Percentiles rank a stretch among this genome's conserved stretches.
These are phyloP conservation scores for Terebella lapidaria DNA, from an alignment of 2,888 invertebrate species.

Conservation along the genomic window DNA sequence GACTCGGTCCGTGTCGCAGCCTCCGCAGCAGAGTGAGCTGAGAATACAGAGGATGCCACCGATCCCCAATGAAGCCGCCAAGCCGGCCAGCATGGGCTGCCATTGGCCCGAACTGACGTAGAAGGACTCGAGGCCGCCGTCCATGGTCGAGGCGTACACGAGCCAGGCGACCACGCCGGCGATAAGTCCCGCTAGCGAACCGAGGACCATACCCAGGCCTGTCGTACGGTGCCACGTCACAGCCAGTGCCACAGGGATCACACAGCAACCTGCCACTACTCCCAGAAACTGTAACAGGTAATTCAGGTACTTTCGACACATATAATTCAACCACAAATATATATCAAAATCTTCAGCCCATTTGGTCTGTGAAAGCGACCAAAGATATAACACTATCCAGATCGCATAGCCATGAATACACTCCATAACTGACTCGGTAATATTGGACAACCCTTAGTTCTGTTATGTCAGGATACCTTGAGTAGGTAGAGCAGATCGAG, in stretches of 20 bases:
- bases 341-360: too few relatives aligned
- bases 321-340: too few relatives aligned
- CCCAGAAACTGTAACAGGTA: conserved; percentile 22
- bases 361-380: not conserved
- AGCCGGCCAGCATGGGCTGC: conserved; percentile 16
- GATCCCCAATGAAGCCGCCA: conserved; percentile 17
- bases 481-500: conserved; percentile 22
- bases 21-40: conserved; percentile 23
- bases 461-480: too few relatives aligned
- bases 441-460: too few relatives aligned
- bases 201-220: conserved; percentile 16
- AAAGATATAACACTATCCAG: conserved; percentile 9
- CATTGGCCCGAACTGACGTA: conserved; percentile 16
- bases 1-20: conserved; percentile 18
- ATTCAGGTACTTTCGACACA: too few relatives aligned
- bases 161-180: conserved; percentile 21
- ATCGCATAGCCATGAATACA: too few relatives aligned
- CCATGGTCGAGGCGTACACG: conserved; percentile 17
- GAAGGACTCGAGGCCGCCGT: conserved; percentile 18
- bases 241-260: conserved; percentile 22
- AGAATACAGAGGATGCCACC: conserved; percentile 22
- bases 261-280: conserved; percentile 21
- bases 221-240: conserved; percentile 26
- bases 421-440: too few relatives aligned
- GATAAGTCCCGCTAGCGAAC: conserved; percentile 16